phyloP scores from a whole-genome alignment of 2,113 vertebrate species.

The Chiloscyllium plagiosum region DNA sequence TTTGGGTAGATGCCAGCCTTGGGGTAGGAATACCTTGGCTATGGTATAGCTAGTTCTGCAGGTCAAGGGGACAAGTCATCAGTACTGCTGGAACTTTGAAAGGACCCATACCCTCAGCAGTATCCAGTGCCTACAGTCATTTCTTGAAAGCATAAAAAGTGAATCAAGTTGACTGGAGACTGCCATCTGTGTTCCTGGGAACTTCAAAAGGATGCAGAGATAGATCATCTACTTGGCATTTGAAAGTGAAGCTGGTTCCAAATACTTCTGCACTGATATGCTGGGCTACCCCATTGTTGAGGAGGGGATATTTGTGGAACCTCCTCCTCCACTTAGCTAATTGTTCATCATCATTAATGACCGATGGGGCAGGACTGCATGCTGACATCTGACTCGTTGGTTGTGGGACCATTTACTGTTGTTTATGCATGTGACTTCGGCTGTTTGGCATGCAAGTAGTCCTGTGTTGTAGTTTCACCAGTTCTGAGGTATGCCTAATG shows the following conservation, averaged over 20 bases:
- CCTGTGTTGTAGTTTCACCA: neutral
- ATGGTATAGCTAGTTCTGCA: neutral
- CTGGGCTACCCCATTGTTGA: neutral
- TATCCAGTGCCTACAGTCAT: neutral
- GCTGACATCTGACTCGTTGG: neutral
- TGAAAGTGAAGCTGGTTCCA: neutral
- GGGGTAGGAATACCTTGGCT: neutral
- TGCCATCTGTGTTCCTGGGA: neutral
- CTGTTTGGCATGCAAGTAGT: neutral
- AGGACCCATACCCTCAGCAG: neutral
- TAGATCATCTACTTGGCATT: neutral
- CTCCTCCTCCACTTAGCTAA: neutral
- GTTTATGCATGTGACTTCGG: neutral
- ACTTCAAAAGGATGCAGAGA: neutral
- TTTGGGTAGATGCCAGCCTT: neutral
- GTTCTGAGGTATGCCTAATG: neutral
- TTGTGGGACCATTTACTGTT: neutral
- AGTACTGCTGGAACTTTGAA: neutral
- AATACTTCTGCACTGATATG: neutral
- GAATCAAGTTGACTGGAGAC: neutral
- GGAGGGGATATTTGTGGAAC: neutral
- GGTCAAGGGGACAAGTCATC: neutral
- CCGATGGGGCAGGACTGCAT: neutral
- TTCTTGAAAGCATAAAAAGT: no score
- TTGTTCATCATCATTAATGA: neutral